Evolutionary conservation across 2,113 vertebrate species (phyloP), one percentile per base, ranked within the genome.

Genomic region (Upupa epops): DNA sequence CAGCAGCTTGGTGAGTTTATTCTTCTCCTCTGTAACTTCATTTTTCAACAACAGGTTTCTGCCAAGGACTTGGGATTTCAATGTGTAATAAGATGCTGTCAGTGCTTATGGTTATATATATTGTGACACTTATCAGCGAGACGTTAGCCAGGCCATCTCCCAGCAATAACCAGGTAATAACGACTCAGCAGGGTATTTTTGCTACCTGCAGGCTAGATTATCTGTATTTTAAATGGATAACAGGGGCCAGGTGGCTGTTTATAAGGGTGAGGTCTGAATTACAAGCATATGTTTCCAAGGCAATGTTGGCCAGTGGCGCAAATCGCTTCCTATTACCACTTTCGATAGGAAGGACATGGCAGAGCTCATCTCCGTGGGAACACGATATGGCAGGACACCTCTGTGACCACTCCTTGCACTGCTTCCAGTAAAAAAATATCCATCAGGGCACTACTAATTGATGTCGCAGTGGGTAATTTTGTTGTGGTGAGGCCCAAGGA

Each of bases 181-280:
- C 17, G 68, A 17, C 7, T 64, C 84, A 65, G 28, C 31, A 88
- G 69, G 37, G 46, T 18, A 37, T 72, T 72, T 70, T 65, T 46
- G 2, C 56, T 88, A 32, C 84, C 86, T 72, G 34, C 66, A 65
- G 55, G 52, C 24, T 84, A 79, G 83, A 79, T 95, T 90, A 85
- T 88, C 56, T 82, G 68, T 70, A 65, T 95, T 91, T 94, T 61
- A 75, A 88, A 88, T 64, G 82, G 77, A 90, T 86, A 92, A 90
- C 49, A 88, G 74, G 31, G 69, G 46, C 83, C 83, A 88, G 92
- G 55, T 93, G 88, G 86, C 66, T 90, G 37, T 86, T 89, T 73
- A 55, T 73, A 85, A 92, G 59, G 51, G 54, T 70, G 90, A 86
- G 63, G 88, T 79, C 55, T 25, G 24, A 84, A 94, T 65, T 93